Percentiles rank a stretch among this genome's conserved stretches.
Conservation (phyloP, 2,888 invertebrate species). For the Lobophora halterata region DNA sequence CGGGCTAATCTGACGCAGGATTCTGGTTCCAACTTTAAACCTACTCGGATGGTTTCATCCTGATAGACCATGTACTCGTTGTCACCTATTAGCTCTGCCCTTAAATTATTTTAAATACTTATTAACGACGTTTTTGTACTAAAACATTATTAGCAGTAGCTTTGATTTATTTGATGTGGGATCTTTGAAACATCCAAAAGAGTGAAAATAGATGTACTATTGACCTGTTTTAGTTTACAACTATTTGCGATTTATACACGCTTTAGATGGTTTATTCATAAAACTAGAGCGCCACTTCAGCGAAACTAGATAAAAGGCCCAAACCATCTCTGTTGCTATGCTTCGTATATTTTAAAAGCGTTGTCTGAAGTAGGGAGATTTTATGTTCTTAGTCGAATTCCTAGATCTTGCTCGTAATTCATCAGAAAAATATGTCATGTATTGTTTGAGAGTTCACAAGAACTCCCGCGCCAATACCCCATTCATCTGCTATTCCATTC, state of each 20-base stretch:
- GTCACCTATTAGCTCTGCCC: too few relatives aligned
- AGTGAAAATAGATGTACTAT: slow-evolving; percentile 6
- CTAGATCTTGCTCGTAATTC: slow-evolving; percentile 4
- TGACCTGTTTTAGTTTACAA: slow-evolving; percentile 19
- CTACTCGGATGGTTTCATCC: too few relatives aligned
- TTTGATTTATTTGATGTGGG: too few relatives aligned
- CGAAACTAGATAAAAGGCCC: slow-evolving; percentile 21
- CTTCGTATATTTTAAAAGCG: slow-evolving; percentile 9
- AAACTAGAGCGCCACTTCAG: slow-evolving; percentile 20
- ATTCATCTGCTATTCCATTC: slow-evolving; percentile 19
- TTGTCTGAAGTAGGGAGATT: slow-evolving; percentile 1
- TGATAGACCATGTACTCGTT: too few relatives aligned
- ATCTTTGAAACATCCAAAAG: too few relatives aligned
- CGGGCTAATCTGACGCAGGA: too few relatives aligned
- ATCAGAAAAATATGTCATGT: slow-evolving; percentile 17
- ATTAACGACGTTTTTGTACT: too few relatives aligned
- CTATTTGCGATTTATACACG: slow-evolving; percentile 15
- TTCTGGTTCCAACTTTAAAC: too few relatives aligned
- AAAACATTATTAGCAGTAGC: too few relatives aligned
- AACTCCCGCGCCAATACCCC: slow-evolving; percentile 18
- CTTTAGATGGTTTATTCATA: slow-evolving; percentile 6
- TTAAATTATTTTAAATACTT: too few relatives aligned
- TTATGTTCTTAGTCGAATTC: slow-evolving; percentile 1
- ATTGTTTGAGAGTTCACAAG: slow-evolving; percentile 24
- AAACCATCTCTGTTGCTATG: too few relatives aligned